phyloP scores from a whole-genome alignment of 2,113 vertebrate genomes.

The Colius striatus region DNA sequence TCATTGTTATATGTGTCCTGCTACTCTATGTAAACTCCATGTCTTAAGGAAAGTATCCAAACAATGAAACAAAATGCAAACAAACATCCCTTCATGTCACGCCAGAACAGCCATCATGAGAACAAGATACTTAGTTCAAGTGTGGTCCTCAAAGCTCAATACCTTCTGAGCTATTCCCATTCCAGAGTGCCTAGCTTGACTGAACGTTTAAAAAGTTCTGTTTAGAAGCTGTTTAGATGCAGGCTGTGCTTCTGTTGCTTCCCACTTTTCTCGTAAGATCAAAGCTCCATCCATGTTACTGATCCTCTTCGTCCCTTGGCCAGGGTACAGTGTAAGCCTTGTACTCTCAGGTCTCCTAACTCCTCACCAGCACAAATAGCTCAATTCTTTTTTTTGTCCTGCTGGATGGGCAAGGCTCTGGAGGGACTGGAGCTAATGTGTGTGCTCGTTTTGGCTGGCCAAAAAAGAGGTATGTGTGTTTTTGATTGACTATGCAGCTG shows the following conservation, averaged over 20 bases:
- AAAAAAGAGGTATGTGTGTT: constrained; percentile 27
- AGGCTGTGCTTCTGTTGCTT: background rate
- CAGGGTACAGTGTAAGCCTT: constrained; percentile 19
- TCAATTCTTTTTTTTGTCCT: constrained; percentile 9
- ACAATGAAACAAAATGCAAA: background rate
- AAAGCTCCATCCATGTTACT: background rate
- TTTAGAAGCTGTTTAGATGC: background rate
- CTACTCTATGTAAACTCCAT: background rate
- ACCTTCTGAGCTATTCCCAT: background rate
- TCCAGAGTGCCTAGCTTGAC: background rate
- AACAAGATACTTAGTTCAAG: background rate
- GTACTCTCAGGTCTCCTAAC: constrained; percentile 8
- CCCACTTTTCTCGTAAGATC: background rate
- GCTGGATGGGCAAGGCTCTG: constrained; percentile 32
- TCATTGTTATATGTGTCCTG: background rate
- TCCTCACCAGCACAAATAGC: background rate
- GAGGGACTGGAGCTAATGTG: constrained; percentile 18
- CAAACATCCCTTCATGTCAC: background rate
- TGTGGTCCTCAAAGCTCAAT: background rate
- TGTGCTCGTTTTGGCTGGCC: constrained; percentile 27
- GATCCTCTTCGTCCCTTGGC: constrained; percentile 20
- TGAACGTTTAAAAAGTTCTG: background rate
- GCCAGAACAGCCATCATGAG: background rate
- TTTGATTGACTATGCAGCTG: constrained; percentile 1
- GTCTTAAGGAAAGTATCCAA: background rate